Conservation (phyloP, 2,888 invertebrate genomes). For the Drymonia ruficornis region DNA sequence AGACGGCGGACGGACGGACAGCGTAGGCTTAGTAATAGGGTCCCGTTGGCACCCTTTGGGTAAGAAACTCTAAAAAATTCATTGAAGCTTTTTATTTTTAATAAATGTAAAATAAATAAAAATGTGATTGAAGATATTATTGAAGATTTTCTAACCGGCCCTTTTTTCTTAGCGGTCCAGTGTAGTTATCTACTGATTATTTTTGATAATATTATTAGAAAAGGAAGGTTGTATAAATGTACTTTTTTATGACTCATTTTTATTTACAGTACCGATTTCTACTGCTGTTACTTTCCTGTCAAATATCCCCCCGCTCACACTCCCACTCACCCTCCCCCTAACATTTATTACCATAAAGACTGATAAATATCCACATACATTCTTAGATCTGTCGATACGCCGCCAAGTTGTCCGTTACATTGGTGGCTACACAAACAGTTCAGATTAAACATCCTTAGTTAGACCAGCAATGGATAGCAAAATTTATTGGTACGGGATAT, state of each 20-base stretch:
- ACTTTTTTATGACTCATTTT: background rate
- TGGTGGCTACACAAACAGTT: constrained; percentile 18
- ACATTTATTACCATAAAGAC: constrained; percentile 63
- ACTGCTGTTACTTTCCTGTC: constrained; percentile 14
- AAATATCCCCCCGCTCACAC: constrained; percentile 7
- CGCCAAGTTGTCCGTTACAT: constrained; percentile 28
- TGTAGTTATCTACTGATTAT: no score
- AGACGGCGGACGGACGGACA: no score
- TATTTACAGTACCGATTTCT: background rate
- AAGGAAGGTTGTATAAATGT: no score
- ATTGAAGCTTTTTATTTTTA: no score
- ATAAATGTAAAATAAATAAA: no score
- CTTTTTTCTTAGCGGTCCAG: no score
- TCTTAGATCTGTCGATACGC: constrained; percentile 46
- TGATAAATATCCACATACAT: constrained; percentile 62
- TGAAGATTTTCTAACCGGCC: no score
- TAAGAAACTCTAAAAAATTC: no score
- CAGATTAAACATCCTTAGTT: constrained; percentile 17
- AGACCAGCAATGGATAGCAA: constrained; percentile 31
- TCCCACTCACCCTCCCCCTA: constrained; percentile 17
- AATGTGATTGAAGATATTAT: no score
- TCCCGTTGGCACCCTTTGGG: no score
- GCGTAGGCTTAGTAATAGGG: no score
- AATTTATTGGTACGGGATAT: constrained; percentile 20
- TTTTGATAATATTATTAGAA: no score